Conservation (phyloP, 2,888 invertebrate genomes). For the Leptothorax acervorum region DNA sequence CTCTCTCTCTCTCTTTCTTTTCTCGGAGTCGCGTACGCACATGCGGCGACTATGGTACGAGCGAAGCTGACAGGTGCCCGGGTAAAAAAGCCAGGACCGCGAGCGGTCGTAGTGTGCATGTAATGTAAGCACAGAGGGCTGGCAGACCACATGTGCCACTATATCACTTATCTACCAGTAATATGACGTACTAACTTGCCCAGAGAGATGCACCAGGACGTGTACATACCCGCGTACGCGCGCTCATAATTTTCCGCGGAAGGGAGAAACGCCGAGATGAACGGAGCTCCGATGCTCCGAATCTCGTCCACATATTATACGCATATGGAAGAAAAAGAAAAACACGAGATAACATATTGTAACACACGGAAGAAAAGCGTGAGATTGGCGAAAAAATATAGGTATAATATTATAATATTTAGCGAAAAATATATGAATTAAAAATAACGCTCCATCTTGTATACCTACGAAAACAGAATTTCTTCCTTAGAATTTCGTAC, state of each 20-base stretch:
- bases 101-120: slow-evolving; percentile 75
- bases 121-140: slow-evolving; percentile 83
- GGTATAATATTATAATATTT: too few species aligned
- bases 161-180: slow-evolving; percentile 83
- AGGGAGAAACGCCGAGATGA: slow-evolving; percentile 29
- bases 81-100: slow-evolving; percentile 79
- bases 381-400: background rate
- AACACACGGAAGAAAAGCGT: background rate
- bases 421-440: background rate
- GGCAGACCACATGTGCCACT: slow-evolving; percentile 84
- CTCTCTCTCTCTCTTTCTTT: background rate
- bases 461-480: background rate
- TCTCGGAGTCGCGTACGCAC: slow-evolving; percentile 68
- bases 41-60: slow-evolving; percentile 80
- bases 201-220: slow-evolving; percentile 70
- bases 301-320: background rate
- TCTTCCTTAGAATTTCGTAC: background rate
- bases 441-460: background rate
- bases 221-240: slow-evolving; percentile 16
- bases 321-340: background rate
- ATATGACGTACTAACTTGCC: slow-evolving; percentile 78
- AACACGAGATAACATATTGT: background rate
- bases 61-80: slow-evolving; percentile 84
- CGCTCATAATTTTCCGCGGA: slow-evolving; percentile 37
- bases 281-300: background rate